A percentile compares a stretch with the other conserved stretches of the same genome.
These are phyloP conservation scores for Orthosia cruda DNA, from an alignment of 2,888 invertebrate species.

Conservation along the genomic window DNA sequence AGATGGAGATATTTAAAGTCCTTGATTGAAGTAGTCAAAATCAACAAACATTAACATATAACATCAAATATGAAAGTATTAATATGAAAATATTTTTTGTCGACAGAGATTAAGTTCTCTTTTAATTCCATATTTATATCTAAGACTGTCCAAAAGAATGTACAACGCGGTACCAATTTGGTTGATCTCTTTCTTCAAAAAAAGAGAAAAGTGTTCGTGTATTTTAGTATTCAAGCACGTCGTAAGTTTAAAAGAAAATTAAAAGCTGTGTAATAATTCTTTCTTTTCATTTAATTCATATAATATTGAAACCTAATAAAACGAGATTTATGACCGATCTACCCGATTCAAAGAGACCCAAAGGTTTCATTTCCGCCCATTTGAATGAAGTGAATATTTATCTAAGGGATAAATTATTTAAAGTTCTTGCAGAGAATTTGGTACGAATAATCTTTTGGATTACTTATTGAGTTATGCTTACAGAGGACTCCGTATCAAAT, in stretches of 20 bases:
- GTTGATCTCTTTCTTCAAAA: no score
- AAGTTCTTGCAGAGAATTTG: conserved; percentile 42
- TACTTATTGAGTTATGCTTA: conserved; percentile 8
- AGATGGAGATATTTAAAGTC: no score
- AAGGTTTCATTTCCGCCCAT: conserved; percentile 71
- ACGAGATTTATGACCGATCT: conserved; percentile 70
- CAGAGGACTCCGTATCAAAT: no score
- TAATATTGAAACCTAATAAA: conserved; percentile 69
- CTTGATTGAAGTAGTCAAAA: no score
- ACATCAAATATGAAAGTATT: no score
- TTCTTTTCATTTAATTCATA: conserved; percentile 44
- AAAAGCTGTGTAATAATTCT: conserved; percentile 47
- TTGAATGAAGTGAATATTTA: conserved; percentile 67
- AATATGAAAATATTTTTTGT: no score
- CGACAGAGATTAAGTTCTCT: no score
- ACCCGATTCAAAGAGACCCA: conserved; percentile 65
- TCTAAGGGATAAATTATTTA: conserved; percentile 57
- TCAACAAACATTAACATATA: no score
- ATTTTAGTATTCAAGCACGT: conserved; percentile 7
- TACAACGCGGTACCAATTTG: no score
- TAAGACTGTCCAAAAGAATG: no score
- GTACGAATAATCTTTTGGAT: conserved; percentile 8
- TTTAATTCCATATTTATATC: no score
- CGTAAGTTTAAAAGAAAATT: conserved; percentile 31
- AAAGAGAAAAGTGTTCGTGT: neutral